Conservation (phyloP, 2,113 vertebrate species). For the Caranx melampygus region DNA sequence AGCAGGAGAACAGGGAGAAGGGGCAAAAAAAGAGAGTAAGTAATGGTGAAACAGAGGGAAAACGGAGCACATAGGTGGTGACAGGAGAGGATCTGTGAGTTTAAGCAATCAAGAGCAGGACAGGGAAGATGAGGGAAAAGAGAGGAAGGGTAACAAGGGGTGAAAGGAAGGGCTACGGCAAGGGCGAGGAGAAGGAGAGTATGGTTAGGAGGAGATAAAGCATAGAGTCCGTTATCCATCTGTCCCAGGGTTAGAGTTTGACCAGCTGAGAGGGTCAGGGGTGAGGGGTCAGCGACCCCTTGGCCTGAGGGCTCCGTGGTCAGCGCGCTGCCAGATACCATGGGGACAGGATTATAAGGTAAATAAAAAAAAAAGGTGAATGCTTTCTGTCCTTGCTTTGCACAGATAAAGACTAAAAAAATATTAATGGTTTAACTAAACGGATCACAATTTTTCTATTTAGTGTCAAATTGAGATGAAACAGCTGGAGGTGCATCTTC, state of each 20-base stretch:
- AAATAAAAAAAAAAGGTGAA: conserved; percentile 44
- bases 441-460: not conserved
- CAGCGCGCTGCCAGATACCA: conserved; percentile 63
- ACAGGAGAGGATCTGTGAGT: conserved; percentile 41
- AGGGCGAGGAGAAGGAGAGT: conserved; percentile 61
- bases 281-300: conserved; percentile 67
- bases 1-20: conserved; percentile 2
- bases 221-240: conserved; percentile 78
- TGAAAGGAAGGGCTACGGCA: conserved; percentile 55
- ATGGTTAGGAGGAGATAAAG: conserved; percentile 78
- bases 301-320: conserved; percentile 61
- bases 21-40: conserved; percentile 20
- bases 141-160: conserved; percentile 58
- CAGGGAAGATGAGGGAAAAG: conserved; percentile 31
- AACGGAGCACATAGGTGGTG: conserved; percentile 34
- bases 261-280: conserved; percentile 78
- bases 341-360: conserved; percentile 49
- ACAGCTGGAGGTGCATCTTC: not conserved
- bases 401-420: conserved; percentile 4
- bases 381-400: conserved; percentile 10
- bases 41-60: conserved; percentile 24
- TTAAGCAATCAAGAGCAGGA: conserved; percentile 43
- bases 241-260: conserved; percentile 80
- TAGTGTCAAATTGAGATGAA: not conserved
- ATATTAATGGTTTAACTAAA: not conserved